Base-by-base conservation (phyloP, 2,113 vertebrate genomes). In the Centrocercus urophasianus region DNA sequence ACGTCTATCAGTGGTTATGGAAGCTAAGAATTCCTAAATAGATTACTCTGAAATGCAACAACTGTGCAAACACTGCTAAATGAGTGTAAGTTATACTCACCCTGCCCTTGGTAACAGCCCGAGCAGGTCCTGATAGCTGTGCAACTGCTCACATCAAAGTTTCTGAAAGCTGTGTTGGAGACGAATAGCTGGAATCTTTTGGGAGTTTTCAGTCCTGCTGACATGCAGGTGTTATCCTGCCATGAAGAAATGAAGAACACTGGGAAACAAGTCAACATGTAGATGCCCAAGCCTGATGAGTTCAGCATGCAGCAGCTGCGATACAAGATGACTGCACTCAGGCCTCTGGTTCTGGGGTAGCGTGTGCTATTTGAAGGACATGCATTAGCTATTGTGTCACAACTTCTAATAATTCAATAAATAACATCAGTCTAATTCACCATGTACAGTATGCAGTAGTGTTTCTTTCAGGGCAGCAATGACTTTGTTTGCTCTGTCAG, bases 71-170 rank as follows among this genome's bases (percentile, higher is more conserved):
- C 6, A 8, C 21, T 83, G 28, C 7, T 27, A 47, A 89, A 47
- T 3, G 21, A 61, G 32, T 2, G 10, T 6, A 28, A 64, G 61
- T 52, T 43, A 73, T 42, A 96, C 97, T 97, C 75, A 98, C 98
- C 98, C 30, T 98, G 98, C 90, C 98, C 98, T 89, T 1, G 93
- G 43, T 83, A 96, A 91, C 98, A 98, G 76, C 95, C 96, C 3
- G 97, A 98, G 91, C 98, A 98, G 86, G 98, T 97, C 76, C 78
- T 90, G 50, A 98, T 97, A 0, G 97, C 97, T 45, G 95, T 84
- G 50, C 98, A 98, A 30, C 83, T 83, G 42, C 20, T 42, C 2
- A 2, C 56, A 91, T 98, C 96, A 81, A 98, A 98, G 92, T 98
- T 98, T 86, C 93, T 89, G 93, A 98, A 98, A 40, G 72, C 27